Evolutionary conservation across 2,797 vertebrate genomes (phyloP), one percentile per base, ranked within the genome.

Genomic region (Taeniopygia guttata): DNA sequence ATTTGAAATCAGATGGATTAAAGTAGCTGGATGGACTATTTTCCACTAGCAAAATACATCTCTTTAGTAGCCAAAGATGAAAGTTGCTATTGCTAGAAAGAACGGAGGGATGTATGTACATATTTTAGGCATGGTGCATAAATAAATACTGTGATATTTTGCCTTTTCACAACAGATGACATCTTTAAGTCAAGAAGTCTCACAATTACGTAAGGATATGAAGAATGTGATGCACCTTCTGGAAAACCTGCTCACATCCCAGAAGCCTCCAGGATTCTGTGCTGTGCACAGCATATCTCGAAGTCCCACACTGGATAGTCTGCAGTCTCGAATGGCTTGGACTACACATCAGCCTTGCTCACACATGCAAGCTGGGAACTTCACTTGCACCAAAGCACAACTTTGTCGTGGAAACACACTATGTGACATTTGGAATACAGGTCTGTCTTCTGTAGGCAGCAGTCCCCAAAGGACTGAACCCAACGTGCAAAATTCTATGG

Each of bases 141-240:
- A 73, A 49, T 70, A 69, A 90, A 68, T 45, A 55, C 13, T 49
- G 17, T 40, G 58, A 23, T 63, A 78, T 86, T 96, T 86, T 95
- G 17, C 60, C 81, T n/a, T 86, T 25, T 63, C 78, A 11, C 46
- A 87, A 58, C 95, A 98, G 98, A 98, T 98, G n/a, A 97, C 96
- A 76, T 92, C 93, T 13, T 85, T 98, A 97, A 97, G 95, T 45
- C 98, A 98, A 95, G 98, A 98, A 93, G 98, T 98, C 45, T 98
- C 97, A 27, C 98, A 98, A 36, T 73, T 98, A 88, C 97, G 97
- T 48, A 98, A 97, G 88, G 98, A 98, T 76, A 97, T 98, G 97
- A 98, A 95, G 95, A 98, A 93, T 21, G 89, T 98, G 87, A 97
- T 98, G 94, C 96, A 96, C n/a, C 97, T 98, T 88, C 96, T 98